Conservation (phyloP, 2,113 vertebrate genomes). For the Malaclemys terrapin region DNA sequence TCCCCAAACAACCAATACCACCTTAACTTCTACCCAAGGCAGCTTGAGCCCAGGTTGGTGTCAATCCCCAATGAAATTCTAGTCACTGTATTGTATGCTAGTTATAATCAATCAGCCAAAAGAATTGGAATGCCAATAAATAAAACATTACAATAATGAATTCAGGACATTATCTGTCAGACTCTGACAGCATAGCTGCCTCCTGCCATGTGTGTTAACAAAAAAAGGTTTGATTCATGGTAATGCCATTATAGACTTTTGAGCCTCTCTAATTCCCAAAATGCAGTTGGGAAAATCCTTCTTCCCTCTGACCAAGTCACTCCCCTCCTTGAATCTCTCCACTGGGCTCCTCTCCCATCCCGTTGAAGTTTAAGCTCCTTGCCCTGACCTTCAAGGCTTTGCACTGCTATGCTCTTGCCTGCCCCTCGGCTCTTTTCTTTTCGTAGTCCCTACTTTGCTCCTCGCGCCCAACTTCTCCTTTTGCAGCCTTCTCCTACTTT, state of each 20-base stretch:
- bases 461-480: not conserved
- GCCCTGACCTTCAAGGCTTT: not conserved
- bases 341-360: not conserved
- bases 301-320: not conserved
- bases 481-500: not conserved
- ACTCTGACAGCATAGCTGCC: not conserved
- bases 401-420: not conserved
- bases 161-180: slow-evolving; percentile 16
- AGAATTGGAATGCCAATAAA: not conserved
- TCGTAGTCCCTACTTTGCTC: not conserved
- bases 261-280: not conserved
- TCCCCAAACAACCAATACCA: not conserved
- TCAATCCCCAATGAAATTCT: slow-evolving; percentile 10
- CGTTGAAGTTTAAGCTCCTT: not conserved
- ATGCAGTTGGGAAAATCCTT: not conserved
- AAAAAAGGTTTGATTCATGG: not conserved
- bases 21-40: not conserved
- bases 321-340: not conserved
- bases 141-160: not conserved
- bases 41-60: not conserved
- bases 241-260: not conserved
- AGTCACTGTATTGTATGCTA: not conserved
- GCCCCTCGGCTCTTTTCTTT: not conserved
- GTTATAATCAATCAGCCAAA: not conserved
- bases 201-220: not conserved